A percentile compares a stretch with the other conserved stretches of the same genome.
Conservation (phyloP, 2,888 invertebrate species). For the Nomada fucata region DNA sequence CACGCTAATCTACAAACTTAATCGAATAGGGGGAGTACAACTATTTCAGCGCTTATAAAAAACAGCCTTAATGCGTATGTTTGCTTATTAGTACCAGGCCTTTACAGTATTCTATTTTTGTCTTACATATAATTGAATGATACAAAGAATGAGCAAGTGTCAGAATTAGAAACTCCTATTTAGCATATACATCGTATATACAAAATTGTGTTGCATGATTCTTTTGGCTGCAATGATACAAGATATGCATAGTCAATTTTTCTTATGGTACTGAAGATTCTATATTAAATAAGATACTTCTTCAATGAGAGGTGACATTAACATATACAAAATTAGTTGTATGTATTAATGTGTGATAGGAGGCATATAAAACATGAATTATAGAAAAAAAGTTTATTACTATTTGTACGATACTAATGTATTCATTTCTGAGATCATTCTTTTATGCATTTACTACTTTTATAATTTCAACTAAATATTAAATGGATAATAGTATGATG, state of each 20-base stretch:
- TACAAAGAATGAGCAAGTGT: slow-evolving; percentile 61
- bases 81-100: slow-evolving; percentile 17
- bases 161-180: slow-evolving; percentile 58
- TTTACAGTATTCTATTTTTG: slow-evolving; percentile 44
- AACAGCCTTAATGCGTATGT: slow-evolving; percentile 19
- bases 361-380: slow-evolving; percentile 1
- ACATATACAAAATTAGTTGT: slow-evolving; percentile 3
- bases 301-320: slow-evolving; percentile 3
- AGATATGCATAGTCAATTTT: slow-evolving; percentile 15
- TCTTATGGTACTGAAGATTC: background rate
- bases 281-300: background rate
- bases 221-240: slow-evolving; percentile 22
- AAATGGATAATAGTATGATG: background rate
- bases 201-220: slow-evolving; percentile 46
- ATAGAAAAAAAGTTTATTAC: slow-evolving; percentile 22
- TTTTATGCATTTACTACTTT: background rate
- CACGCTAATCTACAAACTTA: slow-evolving; percentile 13
- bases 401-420: slow-evolving; percentile 14
- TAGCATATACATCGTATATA: slow-evolving; percentile 58
- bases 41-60: slow-evolving; percentile 9
- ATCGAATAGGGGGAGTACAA: background rate
- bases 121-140: slow-evolving; percentile 43
- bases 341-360: background rate
- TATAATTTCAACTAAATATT: background rate
- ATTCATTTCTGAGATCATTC: slow-evolving; percentile 3